These are phyloP conservation scores for Taenioides sp. DNA, from an alignment of 2,797 vertebrate species.

Conservation along the genomic window DNA sequence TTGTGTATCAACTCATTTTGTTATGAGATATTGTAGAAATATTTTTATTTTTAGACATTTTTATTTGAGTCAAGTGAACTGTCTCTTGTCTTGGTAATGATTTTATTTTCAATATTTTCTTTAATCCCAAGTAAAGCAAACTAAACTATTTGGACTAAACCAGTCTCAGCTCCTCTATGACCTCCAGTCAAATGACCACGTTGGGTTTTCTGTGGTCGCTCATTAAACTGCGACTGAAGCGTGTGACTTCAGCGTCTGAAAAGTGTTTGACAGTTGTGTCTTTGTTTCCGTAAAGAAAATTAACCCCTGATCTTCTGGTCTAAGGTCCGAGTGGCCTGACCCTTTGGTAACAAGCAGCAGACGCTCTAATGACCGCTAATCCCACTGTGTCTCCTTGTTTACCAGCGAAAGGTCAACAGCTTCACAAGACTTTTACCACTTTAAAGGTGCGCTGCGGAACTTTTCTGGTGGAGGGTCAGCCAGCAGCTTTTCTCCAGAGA, in stretches of 20 bases:
- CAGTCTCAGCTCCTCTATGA: neutral
- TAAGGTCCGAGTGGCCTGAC: neutral
- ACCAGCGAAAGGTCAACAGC: neutral
- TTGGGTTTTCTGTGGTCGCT: slow-evolving; percentile 2
- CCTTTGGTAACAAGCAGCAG: slow-evolving; percentile 12
- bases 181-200: slow-evolving; percentile 17
- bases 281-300: slow-evolving; percentile 12
- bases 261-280: slow-evolving; percentile 17
- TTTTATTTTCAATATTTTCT: too few species aligned
- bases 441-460: neutral
- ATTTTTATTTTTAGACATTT: too few species aligned
- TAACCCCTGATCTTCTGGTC: neutral
- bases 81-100: too few species aligned
- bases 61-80: too few species aligned
- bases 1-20: neutral
- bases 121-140: too few species aligned
- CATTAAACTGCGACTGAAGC: slow-evolving; percentile 24
- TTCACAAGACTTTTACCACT: neutral
- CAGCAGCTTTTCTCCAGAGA: too few species aligned
- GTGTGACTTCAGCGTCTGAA: neutral
- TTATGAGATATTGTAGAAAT: neutral
- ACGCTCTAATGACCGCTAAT: slow-evolving; percentile 16
- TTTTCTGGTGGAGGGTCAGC: too few species aligned
- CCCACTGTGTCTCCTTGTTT: neutral
- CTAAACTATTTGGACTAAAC: too few species aligned